Percentiles rank a stretch among this genome's conserved stretches.
These are phyloP conservation scores for Temnothorax ravouxi DNA, from an alignment of 2,888 invertebrate genomes.

Conservation along the genomic window DNA sequence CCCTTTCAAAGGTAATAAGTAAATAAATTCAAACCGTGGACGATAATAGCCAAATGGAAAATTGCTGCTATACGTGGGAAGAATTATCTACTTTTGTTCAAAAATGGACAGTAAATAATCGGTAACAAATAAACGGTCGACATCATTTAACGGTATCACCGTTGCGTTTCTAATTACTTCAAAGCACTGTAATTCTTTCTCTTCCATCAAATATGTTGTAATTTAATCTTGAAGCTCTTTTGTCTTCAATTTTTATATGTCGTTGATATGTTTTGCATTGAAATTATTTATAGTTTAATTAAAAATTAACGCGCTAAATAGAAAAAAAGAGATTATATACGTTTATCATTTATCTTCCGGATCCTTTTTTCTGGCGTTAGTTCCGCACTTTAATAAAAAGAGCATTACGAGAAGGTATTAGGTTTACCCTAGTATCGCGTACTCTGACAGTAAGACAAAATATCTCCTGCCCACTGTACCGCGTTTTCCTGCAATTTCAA, in stretches of 20 bases:
- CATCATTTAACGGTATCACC: neutral
- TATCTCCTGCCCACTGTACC: neutral
- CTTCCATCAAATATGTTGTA: neutral
- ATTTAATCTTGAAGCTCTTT: neutral
- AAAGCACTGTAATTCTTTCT: neutral
- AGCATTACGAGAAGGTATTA: neutral
- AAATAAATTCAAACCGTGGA: neutral
- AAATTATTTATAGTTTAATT: neutral
- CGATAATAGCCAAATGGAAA: conserved; percentile 3
- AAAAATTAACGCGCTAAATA: neutral
- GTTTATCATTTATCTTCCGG: neutral
- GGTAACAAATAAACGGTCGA: neutral
- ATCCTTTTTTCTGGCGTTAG: neutral
- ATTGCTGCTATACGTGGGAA: neutral
- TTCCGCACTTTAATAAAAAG: neutral
- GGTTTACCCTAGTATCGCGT: neutral
- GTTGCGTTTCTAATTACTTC: no score
- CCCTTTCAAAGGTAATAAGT: neutral
- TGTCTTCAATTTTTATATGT: neutral
- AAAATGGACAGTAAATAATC: neutral
- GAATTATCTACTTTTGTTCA: neutral
- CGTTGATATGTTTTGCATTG: neutral
- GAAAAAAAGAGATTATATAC: neutral
- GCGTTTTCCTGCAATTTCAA: neutral
- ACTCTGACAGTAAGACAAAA: conserved; percentile 11